phyloP scores from a whole-genome alignment of 2,797 vertebrate genomes.

The Huso huso region DNA sequence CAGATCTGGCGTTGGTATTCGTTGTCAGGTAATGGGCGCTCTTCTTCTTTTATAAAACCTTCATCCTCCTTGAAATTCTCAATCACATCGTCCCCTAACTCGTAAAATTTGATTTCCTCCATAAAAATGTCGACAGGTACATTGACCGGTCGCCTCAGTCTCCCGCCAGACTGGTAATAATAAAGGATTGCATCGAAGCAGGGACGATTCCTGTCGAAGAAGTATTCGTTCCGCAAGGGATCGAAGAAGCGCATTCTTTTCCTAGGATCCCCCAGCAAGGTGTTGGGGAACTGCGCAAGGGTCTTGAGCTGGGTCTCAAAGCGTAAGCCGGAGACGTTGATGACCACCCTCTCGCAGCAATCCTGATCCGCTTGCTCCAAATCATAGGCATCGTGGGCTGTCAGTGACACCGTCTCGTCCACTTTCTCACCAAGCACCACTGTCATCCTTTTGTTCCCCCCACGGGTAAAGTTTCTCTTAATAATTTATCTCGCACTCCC shows the following conservation, averaged over 20 bases:
- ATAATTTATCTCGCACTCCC: slow-evolving; percentile 34
- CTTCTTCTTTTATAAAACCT: slow-evolving; percentile 74
- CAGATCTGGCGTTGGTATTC: slow-evolving; percentile 83
- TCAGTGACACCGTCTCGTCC: slow-evolving; percentile 52
- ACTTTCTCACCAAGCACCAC: slow-evolving; percentile 63
- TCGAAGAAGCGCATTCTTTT: slow-evolving; percentile 87
- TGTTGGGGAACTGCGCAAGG: slow-evolving; percentile 78
- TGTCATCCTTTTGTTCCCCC: slow-evolving; percentile 54
- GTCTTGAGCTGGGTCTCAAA: slow-evolving; percentile 89
- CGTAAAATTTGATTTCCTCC: slow-evolving; percentile 89
- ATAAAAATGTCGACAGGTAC: slow-evolving; percentile 86
- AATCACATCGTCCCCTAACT: slow-evolving; percentile 72
- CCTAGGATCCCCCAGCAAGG: slow-evolving; percentile 78
- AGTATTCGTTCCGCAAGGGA: slow-evolving; percentile 81
- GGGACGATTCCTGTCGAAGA: slow-evolving; percentile 86
- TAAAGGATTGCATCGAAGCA: slow-evolving; percentile 91
- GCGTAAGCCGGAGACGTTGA: slow-evolving; percentile 86
- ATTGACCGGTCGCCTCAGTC: slow-evolving; percentile 77
- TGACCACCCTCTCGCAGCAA: slow-evolving; percentile 77
- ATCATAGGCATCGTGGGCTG: slow-evolving; percentile 50
- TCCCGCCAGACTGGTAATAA: slow-evolving; percentile 86
- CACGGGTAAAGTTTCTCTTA: slow-evolving; percentile 39
- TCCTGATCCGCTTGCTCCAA: slow-evolving; percentile 62
- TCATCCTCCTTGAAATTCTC: slow-evolving; percentile 77
- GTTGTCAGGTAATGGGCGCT: slow-evolving; percentile 69